phyloP scores from a whole-genome alignment of 1,140 invertebrate genomes.

The Sesamia nonagrioides region DNA sequence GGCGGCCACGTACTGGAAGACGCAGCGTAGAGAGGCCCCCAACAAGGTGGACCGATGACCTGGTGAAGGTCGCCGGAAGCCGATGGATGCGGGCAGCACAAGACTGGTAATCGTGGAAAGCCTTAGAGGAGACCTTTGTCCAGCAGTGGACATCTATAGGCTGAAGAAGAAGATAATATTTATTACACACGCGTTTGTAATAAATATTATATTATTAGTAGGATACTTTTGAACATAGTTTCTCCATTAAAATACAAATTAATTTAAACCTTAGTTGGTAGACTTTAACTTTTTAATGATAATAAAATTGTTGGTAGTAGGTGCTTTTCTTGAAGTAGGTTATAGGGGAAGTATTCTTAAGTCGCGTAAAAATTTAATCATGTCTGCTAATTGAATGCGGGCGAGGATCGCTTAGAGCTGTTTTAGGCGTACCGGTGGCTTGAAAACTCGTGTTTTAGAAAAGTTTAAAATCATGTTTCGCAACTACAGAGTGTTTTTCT shows the following conservation, averaged over 20 bases:
- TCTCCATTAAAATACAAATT: constrained; percentile 69
- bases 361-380: constrained; percentile 70
- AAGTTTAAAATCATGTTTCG: not conserved
- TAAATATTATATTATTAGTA: no score
- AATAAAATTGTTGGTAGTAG: constrained; percentile 59
- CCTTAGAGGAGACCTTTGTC: no score
- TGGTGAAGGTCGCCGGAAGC: no score
- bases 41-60: no score
- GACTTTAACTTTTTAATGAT: constrained; percentile 60
- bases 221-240: constrained; percentile 60
- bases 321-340: constrained; percentile 45
- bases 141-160: no score
- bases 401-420: constrained; percentile 44
- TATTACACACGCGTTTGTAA: no score
- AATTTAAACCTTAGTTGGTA: constrained; percentile 42
- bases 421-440: constrained; percentile 46
- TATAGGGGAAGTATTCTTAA: constrained; percentile 59
- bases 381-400: constrained; percentile 67
- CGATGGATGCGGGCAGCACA: no score
- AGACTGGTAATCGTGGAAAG: no score
- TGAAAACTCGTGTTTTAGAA: not conserved
- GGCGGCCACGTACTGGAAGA: no score
- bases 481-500: not conserved
- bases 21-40: no score
- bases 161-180: no score